Base-by-base conservation (phyloP, 1,140 invertebrate species). In the Battus philenor region DNA sequence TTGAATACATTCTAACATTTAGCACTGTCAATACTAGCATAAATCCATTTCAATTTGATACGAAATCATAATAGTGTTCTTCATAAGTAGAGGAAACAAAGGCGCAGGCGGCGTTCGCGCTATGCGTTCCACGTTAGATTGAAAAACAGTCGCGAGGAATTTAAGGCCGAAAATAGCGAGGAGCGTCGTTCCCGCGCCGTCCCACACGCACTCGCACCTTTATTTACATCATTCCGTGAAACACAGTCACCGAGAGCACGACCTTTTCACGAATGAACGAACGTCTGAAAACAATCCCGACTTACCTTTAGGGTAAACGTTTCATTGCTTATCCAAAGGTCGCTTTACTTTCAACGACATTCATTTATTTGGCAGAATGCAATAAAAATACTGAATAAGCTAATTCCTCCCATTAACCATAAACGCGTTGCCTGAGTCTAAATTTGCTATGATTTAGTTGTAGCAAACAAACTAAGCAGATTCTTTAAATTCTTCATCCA, bases 71-170 rank as follows among this genome's bases (percentile, higher is more conserved):
- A 13, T 22, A 2, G 10, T 32, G 12, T n/a, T 44, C 52, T 47
- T 17, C 39, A 39, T 48, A 2, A 6, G 2, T 20, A 20, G 18
- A 20, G 18, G 58, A 65, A 64, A 74, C 69, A 80, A 76, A 81
- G 68, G 49, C 70, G 49, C 60, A 62, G 54, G 60, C 77, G 68
- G 68, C 77, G 60, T 57, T 64, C 69, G 63, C 74, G 74, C 71
- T 80, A 72, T 74, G 68, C 76, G 78, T 78, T 82, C 63, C 77
- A 79, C 76, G 73, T 82, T 80, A 80, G 77, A 81, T 81, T 78
- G 80, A 73, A 81, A 82, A 80, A 75, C 80, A 79, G 70, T 70
- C 72, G 63, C 48, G 64, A 71, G 80, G 80, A 84, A 84, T 84
- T 78, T 73, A 76, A 71, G 67, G 70, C 77, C 78, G 68, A 82